Percentiles rank a stretch among this genome's conserved stretches.
Evolutionary conservation across 2,888 invertebrate species (phyloP).

Genomic region (Azorinus chamasolen): DNA sequence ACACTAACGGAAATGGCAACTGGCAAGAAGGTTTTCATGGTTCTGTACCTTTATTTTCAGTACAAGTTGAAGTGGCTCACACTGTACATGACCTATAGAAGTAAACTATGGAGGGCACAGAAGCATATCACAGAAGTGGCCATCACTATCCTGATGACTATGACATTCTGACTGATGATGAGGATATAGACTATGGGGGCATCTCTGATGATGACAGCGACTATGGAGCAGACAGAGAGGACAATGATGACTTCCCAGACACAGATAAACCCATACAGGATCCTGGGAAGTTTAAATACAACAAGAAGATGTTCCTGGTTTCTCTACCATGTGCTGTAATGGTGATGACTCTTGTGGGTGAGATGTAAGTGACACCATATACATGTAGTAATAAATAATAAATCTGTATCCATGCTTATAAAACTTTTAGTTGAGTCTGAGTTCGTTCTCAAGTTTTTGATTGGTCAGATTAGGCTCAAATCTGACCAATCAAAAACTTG

Average conservation of each 20-base stretch:
- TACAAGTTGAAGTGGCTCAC: too few relatives aligned
- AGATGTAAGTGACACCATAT: slow-evolving; percentile 75
- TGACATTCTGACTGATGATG: slow-evolving; percentile 44
- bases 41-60: too few relatives aligned
- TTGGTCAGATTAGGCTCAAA: too few relatives aligned
- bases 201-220: slow-evolving; percentile 56
- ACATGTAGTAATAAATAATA: too few relatives aligned
- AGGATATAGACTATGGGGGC: slow-evolving; percentile 44
- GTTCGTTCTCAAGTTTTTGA: too few relatives aligned
- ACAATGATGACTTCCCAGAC: slow-evolving; percentile 58
- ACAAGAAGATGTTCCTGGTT: slow-evolving; percentile 77
- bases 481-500: too few relatives aligned
- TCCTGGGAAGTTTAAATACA: slow-evolving; percentile 78
- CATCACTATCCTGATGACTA: slow-evolving; percentile 49
- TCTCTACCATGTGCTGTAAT: slow-evolving; percentile 80
- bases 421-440: too few relatives aligned
- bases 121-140: slow-evolving; percentile 54
- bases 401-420: too few relatives aligned
- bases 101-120: slow-evolving; percentile 3
- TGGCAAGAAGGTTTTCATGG: too few relatives aligned
- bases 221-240: slow-evolving; percentile 65
- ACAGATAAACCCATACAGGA: slow-evolving; percentile 65
- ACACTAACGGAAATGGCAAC: too few relatives aligned
- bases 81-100: too few relatives aligned
- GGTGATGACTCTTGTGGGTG: slow-evolving; percentile 79